These are phyloP conservation scores for Tillus elongatus DNA, from an alignment of 2,888 invertebrate genomes.

Conservation along the genomic window DNA sequence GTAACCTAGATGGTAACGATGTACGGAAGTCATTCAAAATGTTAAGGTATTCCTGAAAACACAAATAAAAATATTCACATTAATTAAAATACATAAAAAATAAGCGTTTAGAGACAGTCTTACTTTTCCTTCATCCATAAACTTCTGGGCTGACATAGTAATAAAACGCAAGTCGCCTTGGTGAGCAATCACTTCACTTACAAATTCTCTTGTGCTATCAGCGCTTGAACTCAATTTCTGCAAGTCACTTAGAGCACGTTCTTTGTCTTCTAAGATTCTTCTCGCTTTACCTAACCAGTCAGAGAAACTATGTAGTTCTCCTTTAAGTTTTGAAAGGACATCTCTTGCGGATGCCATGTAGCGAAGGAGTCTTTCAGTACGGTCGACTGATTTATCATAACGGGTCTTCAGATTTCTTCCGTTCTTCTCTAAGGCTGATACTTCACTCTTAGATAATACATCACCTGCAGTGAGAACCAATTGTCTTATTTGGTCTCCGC, in stretches of 20 bases:
- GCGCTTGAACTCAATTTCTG: conserved; percentile 60
- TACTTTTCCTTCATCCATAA: conserved; percentile 89
- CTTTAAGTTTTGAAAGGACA: conserved; percentile 79
- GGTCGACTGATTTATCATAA: conserved; percentile 72
- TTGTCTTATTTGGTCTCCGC: conserved; percentile 83
- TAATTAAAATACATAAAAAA: conserved; percentile 2
- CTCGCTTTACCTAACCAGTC: conserved; percentile 77
- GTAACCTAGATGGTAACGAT: conserved; percentile 69
- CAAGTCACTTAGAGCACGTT: conserved; percentile 68
- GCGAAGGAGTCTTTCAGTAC: conserved; percentile 67
- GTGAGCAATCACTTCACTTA: conserved; percentile 89
- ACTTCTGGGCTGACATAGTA: conserved; percentile 93
- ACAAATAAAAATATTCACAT: not conserved
- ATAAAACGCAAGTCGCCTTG: conserved; percentile 93
- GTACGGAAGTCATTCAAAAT: conserved; percentile 82
- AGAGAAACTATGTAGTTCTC: conserved; percentile 72
- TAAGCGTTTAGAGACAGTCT: conserved; percentile 15
- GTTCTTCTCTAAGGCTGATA: conserved; percentile 77
- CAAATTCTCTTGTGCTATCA: conserved; percentile 79
- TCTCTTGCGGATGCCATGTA: conserved; percentile 72
- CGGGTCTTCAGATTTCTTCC: conserved; percentile 75
- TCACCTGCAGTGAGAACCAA: conserved; percentile 84
- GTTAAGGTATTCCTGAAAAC: conserved; percentile 64
- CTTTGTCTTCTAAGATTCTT: conserved; percentile 74
- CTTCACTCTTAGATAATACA: conserved; percentile 85